Evolutionary conservation across 2,113 vertebrate species (phyloP), one percentile per base, ranked within the genome.

Genomic region (Dipodomys stephensi): DNA sequence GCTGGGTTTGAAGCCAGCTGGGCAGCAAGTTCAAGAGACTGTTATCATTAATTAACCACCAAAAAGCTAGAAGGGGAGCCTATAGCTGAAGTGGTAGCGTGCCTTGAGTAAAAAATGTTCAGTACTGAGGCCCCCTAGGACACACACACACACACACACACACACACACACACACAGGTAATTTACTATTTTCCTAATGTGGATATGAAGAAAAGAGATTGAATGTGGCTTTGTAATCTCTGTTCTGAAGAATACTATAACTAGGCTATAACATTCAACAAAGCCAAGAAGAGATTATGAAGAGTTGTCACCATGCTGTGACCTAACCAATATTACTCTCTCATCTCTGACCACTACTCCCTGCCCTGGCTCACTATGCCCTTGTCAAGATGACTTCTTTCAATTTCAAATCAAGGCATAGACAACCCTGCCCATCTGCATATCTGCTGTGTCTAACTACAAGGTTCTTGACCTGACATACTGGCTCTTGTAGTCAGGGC

Each of bases 281-380:
- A 88, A 68, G 19, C 57, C 57, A 81, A 57, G 72, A 64, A 57
- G 76, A 92, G 64, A 83, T 68, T 73, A 84, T 82, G 35, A 78
- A 78, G 22, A 68, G n/a, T 60, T 87, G 32, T 25, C 13, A 44
- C 32, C 49, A 7, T 25, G 53, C 64, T 68, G 71, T 78, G 57
- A 92, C 44, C n/a, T 93, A 93, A 67, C 65, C 28, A 30, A 35
- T n/a, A 73, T 46, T 74, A 15, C 69, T 28, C 28, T 80, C 15
- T 80, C 16, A 27, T 35, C 22, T 23, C 71, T 53, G 27, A 82
- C 8, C n/a, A 7, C 1, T 57, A 39, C 64, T 13, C 39, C 57
- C 12, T 57, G 53, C 44, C 16, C 7, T 32, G 9, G 30, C 0
- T 53, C 32, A 68, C 22, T 5, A 2, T 76, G 81, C 22, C 39